Evolutionary conservation across 1,140 invertebrate species (phyloP).

Genomic region (Lanistes nyassanus): DNA sequence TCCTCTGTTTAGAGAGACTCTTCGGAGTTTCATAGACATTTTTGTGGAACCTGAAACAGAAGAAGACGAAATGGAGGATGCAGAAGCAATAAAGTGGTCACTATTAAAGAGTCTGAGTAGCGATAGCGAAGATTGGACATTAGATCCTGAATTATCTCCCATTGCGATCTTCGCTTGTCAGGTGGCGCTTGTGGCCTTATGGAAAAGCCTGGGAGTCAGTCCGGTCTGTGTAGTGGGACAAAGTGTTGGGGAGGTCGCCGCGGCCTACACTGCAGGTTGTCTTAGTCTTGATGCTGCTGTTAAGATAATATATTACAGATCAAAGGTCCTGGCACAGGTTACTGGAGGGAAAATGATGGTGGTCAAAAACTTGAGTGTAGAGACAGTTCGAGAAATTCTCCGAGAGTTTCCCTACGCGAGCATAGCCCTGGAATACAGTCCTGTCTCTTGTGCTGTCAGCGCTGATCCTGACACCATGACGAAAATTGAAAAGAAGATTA

Average conservation of each 20-base stretch:
- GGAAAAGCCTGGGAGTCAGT: constrained; percentile 48
- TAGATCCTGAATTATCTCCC: constrained; percentile 33
- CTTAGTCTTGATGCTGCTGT: constrained; percentile 42
- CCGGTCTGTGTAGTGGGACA: constrained; percentile 50
- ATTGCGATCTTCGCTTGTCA: constrained; percentile 41
- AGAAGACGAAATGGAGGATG: no score
- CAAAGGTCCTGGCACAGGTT: constrained; percentile 28
- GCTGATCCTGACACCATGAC: constrained; percentile 37
- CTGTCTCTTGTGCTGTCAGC: constrained; percentile 43
- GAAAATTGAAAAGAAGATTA: constrained; percentile 10
- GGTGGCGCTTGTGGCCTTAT: constrained; percentile 35
- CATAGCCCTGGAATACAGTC: constrained; percentile 46
- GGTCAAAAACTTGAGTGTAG: constrained; percentile 27
- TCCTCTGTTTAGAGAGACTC: constrained; percentile 26
- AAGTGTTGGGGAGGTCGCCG: constrained; percentile 52
- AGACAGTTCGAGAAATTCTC: constrained; percentile 29
- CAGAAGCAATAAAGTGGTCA: no score
- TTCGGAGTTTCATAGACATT: neutral
- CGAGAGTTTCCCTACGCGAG: constrained; percentile 29
- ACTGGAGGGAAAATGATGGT: constrained; percentile 43
- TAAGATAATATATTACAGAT: constrained; percentile 41
- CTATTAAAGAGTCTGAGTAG: constrained; percentile 27
- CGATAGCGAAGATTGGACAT: constrained; percentile 16
- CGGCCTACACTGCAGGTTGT: constrained; percentile 38
- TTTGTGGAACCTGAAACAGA: neutral